These are phyloP conservation scores for Axinella damicornis DNA, from an alignment of 37 sponge, comb jelly and placozoan genomes.

Conservation along the genomic window DNA sequence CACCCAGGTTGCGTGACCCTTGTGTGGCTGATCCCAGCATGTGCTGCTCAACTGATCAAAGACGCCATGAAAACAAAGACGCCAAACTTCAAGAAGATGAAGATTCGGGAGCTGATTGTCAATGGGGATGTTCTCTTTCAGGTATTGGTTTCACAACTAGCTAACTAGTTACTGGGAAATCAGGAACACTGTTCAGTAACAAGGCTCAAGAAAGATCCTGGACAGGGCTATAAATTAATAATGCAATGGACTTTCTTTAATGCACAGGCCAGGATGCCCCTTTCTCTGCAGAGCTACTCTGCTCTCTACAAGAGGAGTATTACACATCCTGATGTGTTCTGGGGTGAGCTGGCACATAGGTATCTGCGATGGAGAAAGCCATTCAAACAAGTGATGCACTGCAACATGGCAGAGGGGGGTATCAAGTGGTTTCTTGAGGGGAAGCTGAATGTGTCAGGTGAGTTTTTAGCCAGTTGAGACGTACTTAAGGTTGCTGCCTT, in stretches of 20 bases:
- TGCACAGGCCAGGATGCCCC: too few relatives aligned
- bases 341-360: constrained; percentile 41
- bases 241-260: too few relatives aligned
- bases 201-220: too few relatives aligned
- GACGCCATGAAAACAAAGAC: not conserved
- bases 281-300: not conserved
- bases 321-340: constrained; percentile 42
- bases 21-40: constrained; percentile 3
- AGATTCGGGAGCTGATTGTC: too few relatives aligned
- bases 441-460: constrained; percentile 69
- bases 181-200: too few relatives aligned
- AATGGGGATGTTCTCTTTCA: too few relatives aligned
- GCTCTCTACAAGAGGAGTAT: constrained; percentile 18
- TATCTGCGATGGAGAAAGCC: constrained; percentile 30
- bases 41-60: not conserved
- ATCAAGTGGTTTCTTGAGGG: constrained; percentile 61
- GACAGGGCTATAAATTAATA: too few relatives aligned
- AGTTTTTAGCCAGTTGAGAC: too few relatives aligned
- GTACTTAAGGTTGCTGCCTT: not conserved
- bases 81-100: too few relatives aligned
- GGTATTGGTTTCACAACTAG: too few relatives aligned
- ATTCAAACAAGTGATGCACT: constrained; percentile 42
- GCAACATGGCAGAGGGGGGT: constrained; percentile 36
- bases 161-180: too few relatives aligned
- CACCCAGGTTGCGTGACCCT: not conserved